phyloP scores from a whole-genome alignment of 2,113 vertebrate genomes.

The Trematomus loennbergii region DNA sequence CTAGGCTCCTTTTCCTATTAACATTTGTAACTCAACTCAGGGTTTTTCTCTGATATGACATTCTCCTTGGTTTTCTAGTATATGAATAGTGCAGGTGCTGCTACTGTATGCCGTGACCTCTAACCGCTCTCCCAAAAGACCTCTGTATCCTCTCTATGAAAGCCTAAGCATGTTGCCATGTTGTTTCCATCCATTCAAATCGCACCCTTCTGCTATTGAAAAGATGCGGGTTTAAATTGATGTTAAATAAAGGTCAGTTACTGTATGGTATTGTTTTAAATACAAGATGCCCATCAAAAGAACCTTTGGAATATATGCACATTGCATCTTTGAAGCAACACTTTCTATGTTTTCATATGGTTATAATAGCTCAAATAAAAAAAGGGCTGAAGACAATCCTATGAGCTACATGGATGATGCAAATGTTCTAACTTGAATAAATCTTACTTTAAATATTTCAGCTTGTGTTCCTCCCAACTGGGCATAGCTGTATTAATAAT shows the following conservation, averaged over 20 bases:
- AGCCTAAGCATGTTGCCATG: background rate
- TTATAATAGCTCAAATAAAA: background rate
- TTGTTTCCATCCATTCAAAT: slow-evolving; percentile 3
- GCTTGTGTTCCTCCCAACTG: slow-evolving; percentile 39
- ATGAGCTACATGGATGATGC: slow-evolving; percentile 26
- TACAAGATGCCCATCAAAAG: background rate
- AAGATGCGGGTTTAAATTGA: background rate
- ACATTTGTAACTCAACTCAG: background rate
- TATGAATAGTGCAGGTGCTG: background rate
- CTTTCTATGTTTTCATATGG: too few species aligned
- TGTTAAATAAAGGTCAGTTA: background rate
- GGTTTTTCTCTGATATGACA: background rate
- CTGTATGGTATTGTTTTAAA: background rate
- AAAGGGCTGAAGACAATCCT: background rate
- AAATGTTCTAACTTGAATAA: slow-evolving; percentile 48
- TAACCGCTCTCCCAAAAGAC: background rate
- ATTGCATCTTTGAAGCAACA: background rate
- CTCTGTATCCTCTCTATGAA: background rate
- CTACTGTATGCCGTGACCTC: background rate
- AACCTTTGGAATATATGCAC: background rate
- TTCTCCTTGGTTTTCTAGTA: background rate
- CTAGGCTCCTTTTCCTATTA: background rate
- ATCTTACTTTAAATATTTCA: slow-evolving; percentile 62
- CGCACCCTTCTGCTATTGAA: too few species aligned
- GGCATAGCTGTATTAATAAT: slow-evolving; percentile 72